Base-by-base conservation (phyloP, 2,888 invertebrate genomes). In the Spialia ferax region DNA sequence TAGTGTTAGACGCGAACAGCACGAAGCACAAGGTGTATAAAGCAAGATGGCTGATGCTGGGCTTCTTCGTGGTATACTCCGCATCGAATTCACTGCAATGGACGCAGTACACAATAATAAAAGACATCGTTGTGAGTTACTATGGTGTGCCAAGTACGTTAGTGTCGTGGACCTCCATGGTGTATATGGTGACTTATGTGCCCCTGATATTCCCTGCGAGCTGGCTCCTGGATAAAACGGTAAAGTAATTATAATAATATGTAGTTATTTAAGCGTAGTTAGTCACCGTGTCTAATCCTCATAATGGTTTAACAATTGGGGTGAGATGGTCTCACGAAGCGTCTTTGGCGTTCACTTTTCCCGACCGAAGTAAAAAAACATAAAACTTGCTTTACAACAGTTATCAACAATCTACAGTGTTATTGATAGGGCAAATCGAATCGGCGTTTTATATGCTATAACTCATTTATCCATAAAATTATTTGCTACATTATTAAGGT, bases 151-250 rank as follows among this genome's bases (percentile, higher is more conserved):
- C 94, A 29, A 95, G 95, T 29, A 95, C 95, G 23, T 91, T 95
- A 75, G 97, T 99, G 75, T 97, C 99, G 82, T 99, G 99, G 99
- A 98, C 99, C 1, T 98, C 99, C 7, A 98, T 99, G 97, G 96
- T 99, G 81, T 99, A 97, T 88, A 99, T 99, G 99, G 95, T 98
- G 75, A 95, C 97, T 0, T 99, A 99, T 87, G 98, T 99, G 85
- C 98, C 99, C 6, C 95, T 99, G 76, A 98, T 99, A 83, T 97
- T 99, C 81, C 99, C 99, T 1, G 99, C 97, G 15, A 98, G 99
- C 85, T 99, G 98, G 96, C 94, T 99, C 64, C 95, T 99, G 79
- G 98, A 99, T 85, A 97, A 96, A 94, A 96, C 96, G 94, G 99
- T 98, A 86, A 96, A 97, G 95, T 32, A 13, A 26, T 26, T 26